Base-by-base conservation (phyloP, 2,888 invertebrate species). In the Brenthis daphne region DNA sequence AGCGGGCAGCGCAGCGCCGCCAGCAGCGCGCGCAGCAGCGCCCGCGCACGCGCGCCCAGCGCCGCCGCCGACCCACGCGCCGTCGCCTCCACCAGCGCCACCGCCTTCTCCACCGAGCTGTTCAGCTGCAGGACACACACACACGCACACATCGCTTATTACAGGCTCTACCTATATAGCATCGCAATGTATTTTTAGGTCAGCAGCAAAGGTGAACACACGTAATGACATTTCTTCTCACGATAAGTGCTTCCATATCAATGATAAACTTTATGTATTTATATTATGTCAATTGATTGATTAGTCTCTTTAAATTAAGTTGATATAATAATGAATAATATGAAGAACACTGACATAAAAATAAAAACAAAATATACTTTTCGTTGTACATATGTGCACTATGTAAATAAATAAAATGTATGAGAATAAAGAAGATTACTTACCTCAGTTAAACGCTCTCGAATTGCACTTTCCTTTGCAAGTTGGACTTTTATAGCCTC, bases 401-500 rank as follows among this genome's bases (percentile, higher is more conserved):
- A 24, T 0, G 24, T 24, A 24, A 24, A 24, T 24, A 29, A 29
- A 4, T 4, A 4, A 29, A 54, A 20, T 20, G 20, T 20, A 20
- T 20, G 20, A 20, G 3, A 11, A 29, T 14, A 29, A 13, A 14
- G 20, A 20, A 33, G 3, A n/a, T 3, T 16, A 81, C 90, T 87
- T 77, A 96, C 94, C 80, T 89, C 90, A 6, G 93, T 93, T 47
- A 99, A 86, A 75, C 95, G 94, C 55, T 94, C 93, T 74, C 98
- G 94, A 70, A 98, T 96, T 0, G 94, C 94, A 73, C 94, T 94
- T 84, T 99, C 99, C 79, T 98, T 98, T 37, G 96, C 95, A 24
- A 96, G 93, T 86, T 99, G 98, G 51, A 95, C 94, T 82, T 96
- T 97, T 64, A 99, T 95, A 0, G 96, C 96, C 85, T 99, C 99